Percentiles rank a stretch among this genome's conserved stretches.
Conservation (phyloP, 2,888 invertebrate genomes). For the Gymnosoma rotundatum region DNA sequence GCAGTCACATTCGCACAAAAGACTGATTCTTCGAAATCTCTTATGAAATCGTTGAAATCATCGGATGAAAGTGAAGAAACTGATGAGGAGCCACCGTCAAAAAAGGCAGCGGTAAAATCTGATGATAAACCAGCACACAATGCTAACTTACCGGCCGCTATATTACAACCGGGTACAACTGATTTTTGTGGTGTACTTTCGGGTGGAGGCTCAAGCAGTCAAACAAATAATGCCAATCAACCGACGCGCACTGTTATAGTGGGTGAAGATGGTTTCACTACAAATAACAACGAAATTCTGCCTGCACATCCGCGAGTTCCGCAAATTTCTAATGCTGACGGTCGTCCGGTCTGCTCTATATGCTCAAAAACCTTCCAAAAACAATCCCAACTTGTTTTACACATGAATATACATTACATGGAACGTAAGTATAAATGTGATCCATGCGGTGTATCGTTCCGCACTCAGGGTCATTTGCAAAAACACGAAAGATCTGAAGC, state of each 20-base stretch:
- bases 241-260: conserved; percentile 83
- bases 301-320: conserved; percentile 84
- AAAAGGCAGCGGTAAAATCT: conserved; percentile 75
- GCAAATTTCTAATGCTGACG: conserved; percentile 83
- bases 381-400: conserved; percentile 93
- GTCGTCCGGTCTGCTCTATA: conserved; percentile 90
- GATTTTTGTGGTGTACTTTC: conserved; percentile 80
- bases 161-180: conserved; percentile 78
- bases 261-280: conserved; percentile 85
- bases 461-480: conserved; percentile 93
- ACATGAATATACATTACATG: conserved; percentile 97
- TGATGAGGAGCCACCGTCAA: conserved; percentile 70
- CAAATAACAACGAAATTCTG: conserved; percentile 74
- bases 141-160: conserved; percentile 77
- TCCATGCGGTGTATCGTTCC: conserved; percentile 94
- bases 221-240: conserved; percentile 16
- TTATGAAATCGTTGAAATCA: conserved; percentile 60
- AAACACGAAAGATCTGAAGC: conserved; percentile 96
- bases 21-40: conserved; percentile 16
- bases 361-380: conserved; percentile 96
- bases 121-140: conserved; percentile 78
- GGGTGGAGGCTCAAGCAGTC: conserved; percentile 66
- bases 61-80: conserved; percentile 74
- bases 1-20: neutral
- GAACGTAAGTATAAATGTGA: conserved; percentile 96